phyloP scores from a whole-genome alignment of 1,140 invertebrate genomes.

The Batillaria attramentaria region DNA sequence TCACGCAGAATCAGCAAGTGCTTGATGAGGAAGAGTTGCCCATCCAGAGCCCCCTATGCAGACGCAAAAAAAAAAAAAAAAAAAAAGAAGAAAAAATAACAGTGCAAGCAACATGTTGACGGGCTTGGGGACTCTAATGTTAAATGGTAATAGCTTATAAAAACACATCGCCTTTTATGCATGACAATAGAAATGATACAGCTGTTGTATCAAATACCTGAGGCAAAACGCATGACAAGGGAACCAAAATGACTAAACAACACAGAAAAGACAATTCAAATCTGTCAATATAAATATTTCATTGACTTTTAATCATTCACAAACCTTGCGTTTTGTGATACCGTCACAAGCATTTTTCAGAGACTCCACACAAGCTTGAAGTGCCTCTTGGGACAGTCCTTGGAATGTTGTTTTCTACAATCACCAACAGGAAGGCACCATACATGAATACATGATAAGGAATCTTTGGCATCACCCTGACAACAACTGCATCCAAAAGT shows the following conservation, averaged over 20 bases:
- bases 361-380: conserved; percentile 92
- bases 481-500: too few relatives aligned
- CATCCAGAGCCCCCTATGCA: conserved; percentile 80
- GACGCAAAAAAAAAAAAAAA: not conserved
- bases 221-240: too few relatives aligned
- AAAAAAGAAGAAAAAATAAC: not conserved
- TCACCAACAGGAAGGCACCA: not conserved
- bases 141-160: too few relatives aligned
- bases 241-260: too few relatives aligned
- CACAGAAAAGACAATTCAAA: too few relatives aligned
- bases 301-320: too few relatives aligned
- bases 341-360: conserved; percentile 81
- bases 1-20: conserved; percentile 96
- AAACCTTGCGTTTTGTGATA: conserved; percentile 73
- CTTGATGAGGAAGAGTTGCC: conserved; percentile 96
- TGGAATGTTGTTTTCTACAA: conserved; percentile 90
- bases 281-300: too few relatives aligned
- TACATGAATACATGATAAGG: not conserved
- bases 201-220: too few relatives aligned
- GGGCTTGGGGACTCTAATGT: too few relatives aligned
- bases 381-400: conserved; percentile 94
- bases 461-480: not conserved
- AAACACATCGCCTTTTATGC: too few relatives aligned
- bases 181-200: too few relatives aligned
- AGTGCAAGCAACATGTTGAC: not conserved